Evolutionary conservation across 2,113 vertebrate genomes (phyloP), one percentile per base, ranked within the genome.

Genomic region (Promerops cafer): DNA sequence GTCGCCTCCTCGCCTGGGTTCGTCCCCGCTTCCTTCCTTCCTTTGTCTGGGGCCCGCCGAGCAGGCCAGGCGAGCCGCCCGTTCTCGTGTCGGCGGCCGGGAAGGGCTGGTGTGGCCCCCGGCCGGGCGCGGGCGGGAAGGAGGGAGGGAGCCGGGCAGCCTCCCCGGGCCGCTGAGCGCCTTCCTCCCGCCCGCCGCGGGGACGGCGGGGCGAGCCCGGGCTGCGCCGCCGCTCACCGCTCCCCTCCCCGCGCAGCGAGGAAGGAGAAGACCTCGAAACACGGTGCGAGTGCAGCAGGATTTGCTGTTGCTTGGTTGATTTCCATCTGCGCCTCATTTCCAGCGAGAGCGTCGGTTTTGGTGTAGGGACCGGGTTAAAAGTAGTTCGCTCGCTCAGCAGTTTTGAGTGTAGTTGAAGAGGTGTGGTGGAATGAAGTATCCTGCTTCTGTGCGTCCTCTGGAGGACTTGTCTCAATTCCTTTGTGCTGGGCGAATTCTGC

Each of bases 41-140:
- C 22, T 65, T 94, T 92, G 95, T 95, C 37, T 89, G 44, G 63
- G 74, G 68, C 80, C 66, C 63, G 90, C 72, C 39, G 65, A 74
- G 78, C 68, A 81, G 93, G 96, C 92, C 86, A 50, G 42, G 70
- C 42, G 50, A 85, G 69, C 60, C 33, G 63, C 87, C 45, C 45
- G 27, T 39, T 12, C 18, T 33, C n/a, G 47, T 70, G 37, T 54
- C 20, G 60, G 75, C 57, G 33, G 57, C 66, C 39, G 24, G 56
- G 71, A 50, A 17, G 57, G 68, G 63, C 23, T 24, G 77, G 28
- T 52, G 83, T 92, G 74, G 82, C 63, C 53, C 33, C 80, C 66
- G 56, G 84, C 75, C 18, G 93, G 37, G 61, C 49, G 86, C 77
- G 68, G 72, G 91, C 39, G 63, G 90, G 93, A 65, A 61, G 61